Evolutionary conservation across 2,888 invertebrate species (phyloP), one percentile per base, ranked within the genome.

Genomic region (Hymenopus coronatus): DNA sequence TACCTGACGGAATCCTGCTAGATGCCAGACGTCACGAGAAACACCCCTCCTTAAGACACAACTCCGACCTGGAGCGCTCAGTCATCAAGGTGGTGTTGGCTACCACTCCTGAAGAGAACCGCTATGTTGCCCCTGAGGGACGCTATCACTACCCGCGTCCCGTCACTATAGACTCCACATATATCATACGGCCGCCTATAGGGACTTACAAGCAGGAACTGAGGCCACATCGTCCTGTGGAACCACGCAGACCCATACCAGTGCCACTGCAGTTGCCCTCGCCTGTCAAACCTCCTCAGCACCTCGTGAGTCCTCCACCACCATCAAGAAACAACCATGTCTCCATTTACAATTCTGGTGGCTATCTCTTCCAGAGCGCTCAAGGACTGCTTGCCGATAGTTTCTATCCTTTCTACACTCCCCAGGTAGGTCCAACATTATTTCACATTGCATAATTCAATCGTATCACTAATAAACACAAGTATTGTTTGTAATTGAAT

Each of bases 1-100:
- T 95, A 81, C 95, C 95, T 6, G 95, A 95, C 92, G 96, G 96
- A 12, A 93, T 95, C 81, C 92, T 95, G 87, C 92, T 95, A 12
- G 94, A 95, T 87, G 92, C 93, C 46, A 91, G 93, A 84, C 92
- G 92, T 84, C 91, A 92, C 30, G 93, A 93, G 25, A 92, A 92
- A 89, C 93, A 93, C 91, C 92, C 92, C 20, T 91, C 83, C 46
- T n/a, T 82, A 14, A 82, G 88, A 20, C 89, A 81, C 82, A 90
- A 90, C 86, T 88, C 89, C 12, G 90, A 90, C 85, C 88, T 90
- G 25, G 90, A 90, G 85, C 87, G 54, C 84, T 88, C 90, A 20
- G 89, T 90, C 87, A 89, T 90, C 84, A 90, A 90, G 90, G 85
- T 89, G 20, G 84, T 88, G 8, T 54, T 28, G 4, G 3, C 25